Evolutionary conservation across 2,888 invertebrate species (phyloP).

Genomic region (Ischnus inquisitorius): DNA sequence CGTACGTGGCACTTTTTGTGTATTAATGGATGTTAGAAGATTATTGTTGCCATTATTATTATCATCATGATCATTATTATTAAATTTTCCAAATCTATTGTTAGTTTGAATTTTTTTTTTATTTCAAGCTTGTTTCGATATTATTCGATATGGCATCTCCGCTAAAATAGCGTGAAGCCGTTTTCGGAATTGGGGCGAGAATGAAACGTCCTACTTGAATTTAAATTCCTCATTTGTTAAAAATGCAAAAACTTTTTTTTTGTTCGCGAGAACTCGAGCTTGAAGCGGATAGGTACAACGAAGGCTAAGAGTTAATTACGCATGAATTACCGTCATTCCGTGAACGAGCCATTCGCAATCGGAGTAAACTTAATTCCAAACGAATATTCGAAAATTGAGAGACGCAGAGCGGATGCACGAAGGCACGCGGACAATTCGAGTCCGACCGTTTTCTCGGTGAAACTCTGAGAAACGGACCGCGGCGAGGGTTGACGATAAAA

Average conservation of each 20-base stretch:
- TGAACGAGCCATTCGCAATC: not conserved
- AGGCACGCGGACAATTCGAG: not conserved
- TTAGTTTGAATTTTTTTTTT: too few relatives aligned
- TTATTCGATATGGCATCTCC: too few relatives aligned
- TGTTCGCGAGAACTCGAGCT: not conserved
- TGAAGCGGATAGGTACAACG: not conserved
- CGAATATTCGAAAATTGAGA: not conserved
- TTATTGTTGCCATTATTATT: too few relatives aligned
- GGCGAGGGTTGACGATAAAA: constrained; percentile 29
- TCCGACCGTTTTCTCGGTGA: not conserved
- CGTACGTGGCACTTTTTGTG: too few relatives aligned
- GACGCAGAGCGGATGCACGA: not conserved
- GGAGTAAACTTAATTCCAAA: not conserved
- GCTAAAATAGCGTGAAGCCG: too few relatives aligned
- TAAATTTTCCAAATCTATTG: too few relatives aligned
- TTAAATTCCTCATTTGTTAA: not conserved
- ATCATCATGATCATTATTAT: too few relatives aligned
- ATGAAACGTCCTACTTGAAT: not conserved
- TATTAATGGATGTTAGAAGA: too few relatives aligned
- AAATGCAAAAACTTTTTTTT: not conserved
- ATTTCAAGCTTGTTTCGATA: too few relatives aligned
- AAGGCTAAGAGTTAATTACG: not conserved
- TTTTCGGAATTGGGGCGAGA: not conserved
- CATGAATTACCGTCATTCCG: not conserved
- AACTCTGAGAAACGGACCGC: not conserved